phyloP scores from a whole-genome alignment of 2,797 vertebrate genomes.

The Pseudomugil gertrudae region DNA sequence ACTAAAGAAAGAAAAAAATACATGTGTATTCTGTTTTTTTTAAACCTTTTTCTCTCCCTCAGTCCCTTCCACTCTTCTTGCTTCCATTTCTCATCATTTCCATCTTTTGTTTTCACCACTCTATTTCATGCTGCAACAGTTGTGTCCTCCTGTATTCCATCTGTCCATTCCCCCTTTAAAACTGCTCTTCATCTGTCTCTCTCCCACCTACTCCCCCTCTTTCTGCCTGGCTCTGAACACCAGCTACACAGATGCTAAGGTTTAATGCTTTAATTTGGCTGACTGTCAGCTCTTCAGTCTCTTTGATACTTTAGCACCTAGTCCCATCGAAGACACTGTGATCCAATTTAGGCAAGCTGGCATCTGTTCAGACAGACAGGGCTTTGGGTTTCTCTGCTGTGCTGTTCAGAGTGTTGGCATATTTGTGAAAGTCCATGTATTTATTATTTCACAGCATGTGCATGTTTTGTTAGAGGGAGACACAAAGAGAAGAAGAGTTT shows the following conservation, averaged over 20 bases:
- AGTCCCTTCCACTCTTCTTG: background rate
- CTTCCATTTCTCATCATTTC: background rate
- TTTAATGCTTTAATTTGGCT: slow-evolving; percentile 76
- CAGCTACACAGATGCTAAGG: slow-evolving; percentile 69
- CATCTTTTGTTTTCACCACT: slow-evolving; percentile 11
- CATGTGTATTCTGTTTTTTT: background rate
- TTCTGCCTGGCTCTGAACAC: slow-evolving; percentile 42
- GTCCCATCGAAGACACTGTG: slow-evolving; percentile 71
- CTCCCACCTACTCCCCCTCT: slow-evolving; percentile 47
- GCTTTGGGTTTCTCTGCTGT: slow-evolving; percentile 30
- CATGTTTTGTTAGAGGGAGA: slow-evolving; percentile 22
- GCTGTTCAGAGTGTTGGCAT: slow-evolving; percentile 36
- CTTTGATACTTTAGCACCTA: slow-evolving; percentile 74
- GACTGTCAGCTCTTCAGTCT: slow-evolving; percentile 70
- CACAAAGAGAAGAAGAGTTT: slow-evolving; percentile 34
- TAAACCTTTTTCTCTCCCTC: slow-evolving; percentile 15
- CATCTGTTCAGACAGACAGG: slow-evolving; percentile 50
- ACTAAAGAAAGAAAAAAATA: too few species aligned
- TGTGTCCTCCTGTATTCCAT: slow-evolving; percentile 46
- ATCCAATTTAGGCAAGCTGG: slow-evolving; percentile 71
- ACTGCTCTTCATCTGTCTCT: slow-evolving; percentile 54
- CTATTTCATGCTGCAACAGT: slow-evolving; percentile 32
- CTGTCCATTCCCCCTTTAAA: slow-evolving; percentile 46
- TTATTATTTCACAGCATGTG: slow-evolving; percentile 34
- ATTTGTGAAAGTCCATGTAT: slow-evolving; percentile 37